Conservation (phyloP, 2,888 invertebrate genomes). For the Meghimatium bilineatum region DNA sequence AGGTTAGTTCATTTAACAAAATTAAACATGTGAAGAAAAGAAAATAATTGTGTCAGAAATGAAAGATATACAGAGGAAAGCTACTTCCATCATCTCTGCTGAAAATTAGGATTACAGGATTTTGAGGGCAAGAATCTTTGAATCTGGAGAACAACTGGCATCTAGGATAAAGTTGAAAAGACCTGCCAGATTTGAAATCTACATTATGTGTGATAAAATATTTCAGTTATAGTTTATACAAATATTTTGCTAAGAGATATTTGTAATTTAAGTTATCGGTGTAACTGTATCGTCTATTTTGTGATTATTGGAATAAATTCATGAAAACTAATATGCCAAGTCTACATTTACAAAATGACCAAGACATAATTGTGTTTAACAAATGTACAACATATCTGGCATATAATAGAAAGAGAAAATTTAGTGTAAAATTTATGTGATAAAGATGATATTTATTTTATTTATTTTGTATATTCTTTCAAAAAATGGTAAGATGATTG, state of each 20-base stretch:
- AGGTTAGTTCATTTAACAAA: conserved; percentile 12
- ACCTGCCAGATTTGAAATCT: not conserved
- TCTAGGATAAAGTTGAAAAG: not conserved
- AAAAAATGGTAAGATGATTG: too few species aligned
- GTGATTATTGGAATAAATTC: not conserved
- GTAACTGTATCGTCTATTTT: not conserved
- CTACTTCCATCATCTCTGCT: not conserved
- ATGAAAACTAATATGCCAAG: not conserved
- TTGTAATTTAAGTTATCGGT: not conserved
- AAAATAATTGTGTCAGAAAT: not conserved
- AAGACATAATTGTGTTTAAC: too few species aligned
- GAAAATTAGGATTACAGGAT: not conserved
- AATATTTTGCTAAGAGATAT: not conserved
- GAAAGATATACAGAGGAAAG: not conserved
- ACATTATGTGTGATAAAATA: not conserved
- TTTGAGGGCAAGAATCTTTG: not conserved
- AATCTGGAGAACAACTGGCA: not conserved
- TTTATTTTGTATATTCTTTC: too few species aligned
- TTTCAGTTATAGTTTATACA: not conserved
- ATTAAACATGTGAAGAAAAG: not conserved
- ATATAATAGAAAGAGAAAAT: too few species aligned
- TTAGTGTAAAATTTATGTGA: too few species aligned
- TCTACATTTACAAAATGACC: not conserved
- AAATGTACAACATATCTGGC: too few species aligned
- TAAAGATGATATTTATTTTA: too few species aligned